Conservation (phyloP, 53 echinoderm and acorn worm species). For the Hippasteria phrygiana region DNA sequence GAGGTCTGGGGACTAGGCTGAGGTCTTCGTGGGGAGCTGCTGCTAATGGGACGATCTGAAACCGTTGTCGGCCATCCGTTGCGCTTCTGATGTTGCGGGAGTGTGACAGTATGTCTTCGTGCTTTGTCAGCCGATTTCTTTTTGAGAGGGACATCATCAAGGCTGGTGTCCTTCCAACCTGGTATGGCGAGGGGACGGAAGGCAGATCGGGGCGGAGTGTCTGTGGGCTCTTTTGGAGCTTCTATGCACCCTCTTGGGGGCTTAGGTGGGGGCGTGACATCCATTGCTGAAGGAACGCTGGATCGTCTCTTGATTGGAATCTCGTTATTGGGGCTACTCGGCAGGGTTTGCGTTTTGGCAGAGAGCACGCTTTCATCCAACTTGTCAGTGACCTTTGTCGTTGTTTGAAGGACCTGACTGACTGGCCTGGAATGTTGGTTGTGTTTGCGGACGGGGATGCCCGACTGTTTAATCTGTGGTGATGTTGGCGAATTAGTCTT, state of each 20-base stretch:
- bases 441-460: slow-evolving; percentile 52
- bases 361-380: neutral
- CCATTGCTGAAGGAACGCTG: slow-evolving; percentile 40
- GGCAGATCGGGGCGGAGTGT: slow-evolving; percentile 57
- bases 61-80: slow-evolving; percentile 26
- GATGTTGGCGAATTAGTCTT: slow-evolving; percentile 46
- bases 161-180: slow-evolving; percentile 63
- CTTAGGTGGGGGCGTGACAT: slow-evolving; percentile 71
- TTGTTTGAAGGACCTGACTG: slow-evolving; percentile 2
- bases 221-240: slow-evolving; percentile 61
- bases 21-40: neutral
- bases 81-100: slow-evolving; percentile 50
- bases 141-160: slow-evolving; percentile 65
- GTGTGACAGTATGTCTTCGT: slow-evolving; percentile 42
- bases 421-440: slow-evolving; percentile 15
- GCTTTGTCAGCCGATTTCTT: slow-evolving; percentile 41
- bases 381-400: slow-evolving; percentile 3
- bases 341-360: slow-evolving; percentile 19
- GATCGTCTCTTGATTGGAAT: slow-evolving; percentile 14
- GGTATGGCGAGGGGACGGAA: slow-evolving; percentile 56
- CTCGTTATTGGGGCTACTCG: neutral
- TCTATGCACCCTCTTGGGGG: slow-evolving; percentile 77
- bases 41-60: neutral
- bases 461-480: slow-evolving; percentile 28
- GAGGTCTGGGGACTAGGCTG: slow-evolving; percentile 8